Conservation (phyloP, 1,140 invertebrate species). For the Drosophila rufa region DNA sequence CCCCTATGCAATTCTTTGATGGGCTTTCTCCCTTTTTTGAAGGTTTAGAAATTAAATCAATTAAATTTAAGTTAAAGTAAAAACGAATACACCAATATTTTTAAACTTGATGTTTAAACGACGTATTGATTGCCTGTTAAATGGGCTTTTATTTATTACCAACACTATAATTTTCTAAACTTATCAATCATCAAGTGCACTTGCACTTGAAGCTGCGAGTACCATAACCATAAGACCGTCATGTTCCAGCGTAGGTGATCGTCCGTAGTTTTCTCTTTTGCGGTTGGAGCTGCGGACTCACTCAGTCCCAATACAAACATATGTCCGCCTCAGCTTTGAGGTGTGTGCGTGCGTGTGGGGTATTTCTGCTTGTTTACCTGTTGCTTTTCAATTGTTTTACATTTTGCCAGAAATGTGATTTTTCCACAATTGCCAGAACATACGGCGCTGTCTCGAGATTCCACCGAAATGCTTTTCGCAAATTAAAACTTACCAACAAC, state of each 20-base stretch:
- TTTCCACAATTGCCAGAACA: conserved; percentile 71
- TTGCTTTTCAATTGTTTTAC: conserved; percentile 77
- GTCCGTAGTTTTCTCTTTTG: conserved; percentile 79
- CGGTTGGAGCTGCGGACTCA: conserved; percentile 51
- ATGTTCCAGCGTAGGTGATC: conserved; percentile 53
- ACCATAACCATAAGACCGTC: not conserved
- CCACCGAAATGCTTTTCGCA: conserved; percentile 46
- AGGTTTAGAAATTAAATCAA: too few relatives aligned
- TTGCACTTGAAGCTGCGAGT: conserved; percentile 1
- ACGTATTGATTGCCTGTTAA: too few relatives aligned
- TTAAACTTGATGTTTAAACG: too few relatives aligned
- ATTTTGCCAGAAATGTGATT: conserved; percentile 60
- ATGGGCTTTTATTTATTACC: not conserved
- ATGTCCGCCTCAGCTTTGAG: conserved; percentile 42
- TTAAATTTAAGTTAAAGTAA: too few relatives aligned
- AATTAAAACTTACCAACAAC: conserved; percentile 59
- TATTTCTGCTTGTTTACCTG: conserved; percentile 68
- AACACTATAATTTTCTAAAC: not conserved
- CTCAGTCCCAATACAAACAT: conserved; percentile 47
- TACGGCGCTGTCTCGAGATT: conserved; percentile 52
- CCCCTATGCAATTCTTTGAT: too few relatives aligned
- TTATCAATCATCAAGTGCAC: not conserved
- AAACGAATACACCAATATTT: too few relatives aligned
- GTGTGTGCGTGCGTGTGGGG: conserved; percentile 33
- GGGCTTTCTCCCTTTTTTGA: too few relatives aligned